Base-by-base conservation (phyloP, 2,113 vertebrate genomes). In the Gymnocephalus cernua region DNA sequence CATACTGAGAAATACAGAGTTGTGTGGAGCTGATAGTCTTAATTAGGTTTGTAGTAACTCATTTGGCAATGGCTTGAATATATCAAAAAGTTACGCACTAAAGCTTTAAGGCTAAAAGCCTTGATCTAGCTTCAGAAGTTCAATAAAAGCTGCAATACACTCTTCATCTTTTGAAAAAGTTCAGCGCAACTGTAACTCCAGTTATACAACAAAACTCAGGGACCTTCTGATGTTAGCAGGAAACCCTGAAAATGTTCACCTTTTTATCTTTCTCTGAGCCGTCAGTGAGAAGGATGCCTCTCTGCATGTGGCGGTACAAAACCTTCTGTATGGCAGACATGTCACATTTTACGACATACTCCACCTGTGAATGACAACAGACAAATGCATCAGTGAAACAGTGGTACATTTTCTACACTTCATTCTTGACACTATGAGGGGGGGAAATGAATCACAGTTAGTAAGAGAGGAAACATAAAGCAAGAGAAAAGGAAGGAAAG, bases 261-360 rank as follows among this genome's bases (percentile, higher is more conserved):
- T 99, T 99, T 93, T 99, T 99, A 87, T 99, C 98, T 83, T 99
- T 99, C 93, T 99, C 98, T 1, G 98, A 99, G 71, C 98, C 98
- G 2, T 99, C 98, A 0, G 98, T 99, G 51, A 99, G 98, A n/a
- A 99, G 97, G 85, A 99, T 99, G 21, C 98, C 98, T 88, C 97
- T 99, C 93, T 99, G 98, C 98, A 99, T 99, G 82, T 99, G 98
- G 53, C 98, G 96, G 76, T 99, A 99, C 25, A 99, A 92, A 77
- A 99, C 96, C 94, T 98, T 99, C 91, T 99, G 98, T 62, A 99
- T 97, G 21, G 98, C 98, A 21, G 98, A 98, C 98, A 99, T 99
- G 92, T 99, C 98, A 77, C 98, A 99, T 79, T 99, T 99, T 78
- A 99, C 95, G 83, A 99, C 98, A 10, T 99, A 99, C 86, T 99